phyloP scores from a whole-genome alignment of 2,888 invertebrate genomes.

The Thymelicus sylvestris region DNA sequence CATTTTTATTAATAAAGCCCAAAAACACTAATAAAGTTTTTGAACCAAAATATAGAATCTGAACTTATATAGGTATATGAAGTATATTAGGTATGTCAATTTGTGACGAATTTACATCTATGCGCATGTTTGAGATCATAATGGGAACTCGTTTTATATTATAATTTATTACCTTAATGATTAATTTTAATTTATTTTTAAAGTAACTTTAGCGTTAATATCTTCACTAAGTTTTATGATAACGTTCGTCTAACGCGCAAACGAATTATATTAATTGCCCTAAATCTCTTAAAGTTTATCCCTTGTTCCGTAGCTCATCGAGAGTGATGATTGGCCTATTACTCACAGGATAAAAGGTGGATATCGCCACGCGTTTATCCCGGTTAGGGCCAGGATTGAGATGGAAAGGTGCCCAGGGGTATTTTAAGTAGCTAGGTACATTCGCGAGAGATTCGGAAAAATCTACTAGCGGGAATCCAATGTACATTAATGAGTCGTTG shows the following conservation, averaged over 20 bases:
- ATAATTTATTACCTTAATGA: no score
- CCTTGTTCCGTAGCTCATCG: conserved; percentile 31
- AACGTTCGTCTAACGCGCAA: neutral
- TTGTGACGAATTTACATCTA: no score
- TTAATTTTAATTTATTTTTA: no score
- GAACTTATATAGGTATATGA: no score
- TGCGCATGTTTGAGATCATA: no score
- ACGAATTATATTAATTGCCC: neutral
- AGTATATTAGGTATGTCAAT: no score
- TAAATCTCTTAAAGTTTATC: conserved; percentile 15
- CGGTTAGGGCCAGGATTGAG: conserved; percentile 30
- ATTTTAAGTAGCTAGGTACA: conserved; percentile 16
- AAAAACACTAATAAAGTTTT: no score
- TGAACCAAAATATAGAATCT: no score
- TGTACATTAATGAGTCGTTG: neutral
- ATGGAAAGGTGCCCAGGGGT: conserved; percentile 24
- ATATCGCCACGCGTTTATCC: conserved; percentile 27
- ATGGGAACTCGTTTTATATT: no score
- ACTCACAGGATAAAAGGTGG: conserved; percentile 44
- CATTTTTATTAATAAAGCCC: no score
- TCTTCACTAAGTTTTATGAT: neutral
- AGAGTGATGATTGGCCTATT: conserved; percentile 50
- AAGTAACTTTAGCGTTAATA: neutral
- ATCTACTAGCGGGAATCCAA: neutral
- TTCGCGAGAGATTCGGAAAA: neutral